Conservation (phyloP, 1,140 invertebrate genomes). For the Drosophila funebris region DNA sequence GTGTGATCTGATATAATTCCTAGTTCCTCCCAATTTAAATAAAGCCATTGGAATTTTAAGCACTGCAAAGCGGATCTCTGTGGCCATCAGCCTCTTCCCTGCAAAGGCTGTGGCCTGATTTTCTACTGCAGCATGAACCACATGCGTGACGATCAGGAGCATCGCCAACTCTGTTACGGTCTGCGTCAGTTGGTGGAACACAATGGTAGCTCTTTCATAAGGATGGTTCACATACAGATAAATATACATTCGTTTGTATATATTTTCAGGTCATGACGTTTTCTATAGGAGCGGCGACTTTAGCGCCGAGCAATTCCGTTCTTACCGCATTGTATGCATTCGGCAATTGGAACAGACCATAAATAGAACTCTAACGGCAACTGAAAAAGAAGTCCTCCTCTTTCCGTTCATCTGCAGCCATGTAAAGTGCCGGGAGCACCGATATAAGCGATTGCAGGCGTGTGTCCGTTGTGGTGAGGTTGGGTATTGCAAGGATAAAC, state of each 20-base stretch:
- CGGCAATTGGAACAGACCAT: constrained; percentile 86
- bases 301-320: constrained; percentile 85
- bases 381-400: constrained; percentile 88
- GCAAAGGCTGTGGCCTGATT: constrained; percentile 84
- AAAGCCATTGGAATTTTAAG: constrained; percentile 31
- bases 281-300: constrained; percentile 85
- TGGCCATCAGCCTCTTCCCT: constrained; percentile 53
- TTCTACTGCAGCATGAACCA: constrained; percentile 85
- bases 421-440: constrained; percentile 84
- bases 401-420: constrained; percentile 87
- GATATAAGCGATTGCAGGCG: constrained; percentile 83
- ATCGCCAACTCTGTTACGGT: constrained; percentile 84
- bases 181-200: constrained; percentile 67
- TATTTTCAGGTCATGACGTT: constrained; percentile 78
- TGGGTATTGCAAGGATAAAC: constrained; percentile 84
- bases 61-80: constrained; percentile 71
- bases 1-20: neutral
- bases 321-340: constrained; percentile 86
- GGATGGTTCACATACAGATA: no score
- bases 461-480: constrained; percentile 86
- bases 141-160: constrained; percentile 83
- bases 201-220: constrained; percentile 48
- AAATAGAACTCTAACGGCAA: constrained; percentile 86
- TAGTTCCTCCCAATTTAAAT: neutral
- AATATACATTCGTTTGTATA: neutral